phyloP scores from a whole-genome alignment of 2,888 invertebrate species.

The Yponomeuta cagnagella region DNA sequence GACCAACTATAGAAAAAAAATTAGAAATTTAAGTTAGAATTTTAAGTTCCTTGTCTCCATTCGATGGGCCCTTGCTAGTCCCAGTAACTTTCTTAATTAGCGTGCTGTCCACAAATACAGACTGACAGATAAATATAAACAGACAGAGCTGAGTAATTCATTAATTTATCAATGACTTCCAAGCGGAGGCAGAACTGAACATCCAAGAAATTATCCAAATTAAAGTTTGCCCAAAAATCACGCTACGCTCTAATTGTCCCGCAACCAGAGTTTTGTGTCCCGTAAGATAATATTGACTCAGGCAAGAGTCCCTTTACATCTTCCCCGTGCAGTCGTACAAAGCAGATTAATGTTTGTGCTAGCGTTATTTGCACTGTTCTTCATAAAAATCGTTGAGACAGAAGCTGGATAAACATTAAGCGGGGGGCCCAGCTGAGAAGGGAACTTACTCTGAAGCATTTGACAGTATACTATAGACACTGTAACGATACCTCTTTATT shows the following conservation, averaged over 20 bases:
- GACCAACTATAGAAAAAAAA: too few relatives aligned
- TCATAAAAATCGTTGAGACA: conserved; percentile 72
- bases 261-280: conserved; percentile 59
- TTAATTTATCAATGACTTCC: not conserved
- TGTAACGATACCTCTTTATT: too few relatives aligned
- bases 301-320: conserved; percentile 60
- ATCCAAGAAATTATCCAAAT: conserved; percentile 36
- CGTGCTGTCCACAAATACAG: not conserved
- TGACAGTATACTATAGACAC: too few relatives aligned
- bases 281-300: conserved; percentile 67
- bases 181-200: conserved; percentile 13
- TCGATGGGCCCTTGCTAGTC: too few relatives aligned
- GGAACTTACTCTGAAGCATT: not conserved
- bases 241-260: conserved; percentile 70
- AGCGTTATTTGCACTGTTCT: conserved; percentile 64
- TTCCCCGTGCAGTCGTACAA: conserved; percentile 57
- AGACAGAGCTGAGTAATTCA: not conserved
- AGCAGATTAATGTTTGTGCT: conserved; percentile 73
- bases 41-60: too few relatives aligned
- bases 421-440: conserved; percentile 24
- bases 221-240: conserved; percentile 69
- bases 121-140: not conserved
- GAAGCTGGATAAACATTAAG: conserved; percentile 48
- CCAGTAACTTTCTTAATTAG: conserved; percentile 6
- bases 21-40: too few relatives aligned